A percentile compares a stretch with the other conserved stretches of the same genome.
Conservation (phyloP, 2,888 invertebrate species). For the Cheilosia vernalis region DNA sequence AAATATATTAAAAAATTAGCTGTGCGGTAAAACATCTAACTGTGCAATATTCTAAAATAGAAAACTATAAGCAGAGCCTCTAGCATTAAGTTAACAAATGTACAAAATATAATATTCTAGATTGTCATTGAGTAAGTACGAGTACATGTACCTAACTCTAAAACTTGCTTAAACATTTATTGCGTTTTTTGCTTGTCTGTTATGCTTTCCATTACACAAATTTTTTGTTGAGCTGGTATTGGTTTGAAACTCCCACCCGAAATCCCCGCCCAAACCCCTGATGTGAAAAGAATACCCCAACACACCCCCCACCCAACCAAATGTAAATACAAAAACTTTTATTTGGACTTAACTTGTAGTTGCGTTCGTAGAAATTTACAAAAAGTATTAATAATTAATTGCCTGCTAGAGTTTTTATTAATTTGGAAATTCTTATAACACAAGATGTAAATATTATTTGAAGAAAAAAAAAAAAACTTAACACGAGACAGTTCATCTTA, state of each 20-base stretch:
- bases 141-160: neutral
- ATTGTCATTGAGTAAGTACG: conserved; percentile 44
- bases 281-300: conserved; percentile 12
- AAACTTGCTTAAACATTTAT: conserved; percentile 19
- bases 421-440: conserved; percentile 20
- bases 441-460: neutral
- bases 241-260: conserved; percentile 19
- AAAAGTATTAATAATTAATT: conserved; percentile 51
- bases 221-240: conserved; percentile 25
- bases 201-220: conserved; percentile 39
- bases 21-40: no score
- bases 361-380: conserved; percentile 12
- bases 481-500: conserved; percentile 30
- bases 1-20: no score
- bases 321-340: conserved; percentile 69
- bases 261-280: neutral
- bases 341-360: conserved; percentile 48
- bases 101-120: neutral
- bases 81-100: neutral
- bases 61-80: neutral
- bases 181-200: conserved; percentile 36
- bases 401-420: conserved; percentile 47
- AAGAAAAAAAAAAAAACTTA: conserved; percentile 13
- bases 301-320: conserved; percentile 42
- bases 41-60: no score